These are phyloP conservation scores for Chymomyza amoena DNA, from an alignment of 2,888 invertebrate species.

Conservation along the genomic window DNA sequence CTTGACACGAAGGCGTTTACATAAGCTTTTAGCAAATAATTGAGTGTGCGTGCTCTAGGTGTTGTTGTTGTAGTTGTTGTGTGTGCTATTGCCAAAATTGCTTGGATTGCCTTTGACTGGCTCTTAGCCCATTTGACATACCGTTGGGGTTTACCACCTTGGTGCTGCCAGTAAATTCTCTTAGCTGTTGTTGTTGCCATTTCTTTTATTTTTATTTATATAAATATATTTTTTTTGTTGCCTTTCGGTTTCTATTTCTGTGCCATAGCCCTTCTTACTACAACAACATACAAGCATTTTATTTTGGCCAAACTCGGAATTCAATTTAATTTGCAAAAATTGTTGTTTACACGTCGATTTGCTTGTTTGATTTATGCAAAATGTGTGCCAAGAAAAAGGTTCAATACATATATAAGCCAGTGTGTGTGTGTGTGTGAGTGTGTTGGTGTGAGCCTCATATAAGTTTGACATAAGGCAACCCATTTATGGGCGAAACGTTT, in stretches of 20 bases:
- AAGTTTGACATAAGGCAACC: neutral
- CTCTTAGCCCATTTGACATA: slow-evolving; percentile 10
- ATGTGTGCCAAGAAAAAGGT: slow-evolving; percentile 22
- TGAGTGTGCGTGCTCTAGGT: slow-evolving; percentile 66
- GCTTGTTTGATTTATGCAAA: slow-evolving; percentile 73
- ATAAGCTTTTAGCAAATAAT: slow-evolving; percentile 75
- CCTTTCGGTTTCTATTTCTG: slow-evolving; percentile 43
- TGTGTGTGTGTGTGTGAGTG: too few species aligned
- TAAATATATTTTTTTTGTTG: neutral
- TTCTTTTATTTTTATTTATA: neutral
- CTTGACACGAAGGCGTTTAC: slow-evolving; percentile 74
- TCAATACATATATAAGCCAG: neutral
- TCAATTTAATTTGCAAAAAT: slow-evolving; percentile 75
- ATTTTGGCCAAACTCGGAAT: slow-evolving; percentile 49
- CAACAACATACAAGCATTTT: neutral
- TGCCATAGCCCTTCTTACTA: neutral
- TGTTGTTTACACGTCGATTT: slow-evolving; percentile 72
- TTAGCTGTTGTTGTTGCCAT: slow-evolving; percentile 5
- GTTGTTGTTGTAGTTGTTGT: slow-evolving; percentile 35
- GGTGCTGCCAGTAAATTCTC: neutral
- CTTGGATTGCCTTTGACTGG: slow-evolving; percentile 48
- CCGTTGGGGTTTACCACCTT: slow-evolving; percentile 13
- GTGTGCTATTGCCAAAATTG: slow-evolving; percentile 58
- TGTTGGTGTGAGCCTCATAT: slow-evolving; percentile 6
- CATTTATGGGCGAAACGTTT: slow-evolving; percentile 12